These are phyloP conservation scores for Henricia sp. DNA, from an alignment of 53 echinoderm and acorn worm species.

Conservation along the genomic window DNA sequence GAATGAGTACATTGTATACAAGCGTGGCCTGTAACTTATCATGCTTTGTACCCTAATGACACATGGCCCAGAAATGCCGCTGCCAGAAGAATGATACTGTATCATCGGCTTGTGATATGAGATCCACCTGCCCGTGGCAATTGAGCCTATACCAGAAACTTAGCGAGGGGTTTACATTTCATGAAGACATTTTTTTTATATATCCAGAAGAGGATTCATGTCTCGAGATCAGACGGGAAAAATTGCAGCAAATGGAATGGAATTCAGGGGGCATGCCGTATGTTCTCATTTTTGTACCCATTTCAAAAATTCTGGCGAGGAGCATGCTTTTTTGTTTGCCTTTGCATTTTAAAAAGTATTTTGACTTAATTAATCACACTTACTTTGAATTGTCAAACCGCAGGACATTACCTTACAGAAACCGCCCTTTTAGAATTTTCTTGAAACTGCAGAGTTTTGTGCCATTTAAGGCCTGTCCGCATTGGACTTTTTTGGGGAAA, in stretches of 20 bases:
- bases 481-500: no score
- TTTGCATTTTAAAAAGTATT: no score
- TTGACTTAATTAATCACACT: no score
- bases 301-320: no score
- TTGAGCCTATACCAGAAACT: neutral
- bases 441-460: no score
- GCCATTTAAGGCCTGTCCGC: no score
- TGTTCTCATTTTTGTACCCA: neutral
- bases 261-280: constrained; percentile 2
- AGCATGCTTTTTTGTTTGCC: neutral
- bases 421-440: no score
- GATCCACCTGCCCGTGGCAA: constrained; percentile 25
- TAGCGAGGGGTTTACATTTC: constrained; percentile 13
- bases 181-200: constrained; percentile 10
- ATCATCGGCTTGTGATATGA: constrained; percentile 43
- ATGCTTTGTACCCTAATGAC: constrained; percentile 4
- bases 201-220: constrained; percentile 10
- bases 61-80: constrained; percentile 59
- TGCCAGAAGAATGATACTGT: constrained; percentile 51
- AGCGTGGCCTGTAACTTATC: constrained; percentile 32
- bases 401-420: no score
- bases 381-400: no score
- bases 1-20: no score
- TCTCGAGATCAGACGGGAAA: neutral
- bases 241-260: neutral